A percentile compares a stretch with the other conserved stretches of the same genome.
Conservation (phyloP, 2,113 vertebrate species). For the Chascanopsetta lugubris region DNA sequence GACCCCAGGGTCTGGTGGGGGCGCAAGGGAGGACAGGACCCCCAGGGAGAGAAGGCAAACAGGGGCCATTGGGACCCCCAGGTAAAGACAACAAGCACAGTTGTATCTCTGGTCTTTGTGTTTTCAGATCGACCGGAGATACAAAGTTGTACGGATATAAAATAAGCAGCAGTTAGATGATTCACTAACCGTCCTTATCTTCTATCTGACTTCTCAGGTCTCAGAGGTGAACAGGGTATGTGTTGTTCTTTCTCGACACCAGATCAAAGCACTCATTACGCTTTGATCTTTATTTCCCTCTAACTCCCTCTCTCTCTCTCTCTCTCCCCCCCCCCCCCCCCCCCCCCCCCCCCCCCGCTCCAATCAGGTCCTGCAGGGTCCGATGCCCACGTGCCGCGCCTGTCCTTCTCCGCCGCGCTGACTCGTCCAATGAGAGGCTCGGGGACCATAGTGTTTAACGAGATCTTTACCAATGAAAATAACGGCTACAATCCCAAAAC, state of each 20-base stretch:
- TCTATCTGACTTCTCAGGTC: slow-evolving; percentile 78
- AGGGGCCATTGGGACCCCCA: slow-evolving; percentile 81
- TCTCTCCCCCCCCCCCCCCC: slow-evolving; percentile 17
- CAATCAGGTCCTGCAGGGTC: slow-evolving; percentile 83
- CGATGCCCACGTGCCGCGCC: slow-evolving; percentile 80
- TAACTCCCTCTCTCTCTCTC: slow-evolving; percentile 13
- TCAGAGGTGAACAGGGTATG: slow-evolving; percentile 90
- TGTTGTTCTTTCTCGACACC: slow-evolving; percentile 18
- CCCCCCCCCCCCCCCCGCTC: neutral
- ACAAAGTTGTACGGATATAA: neutral
- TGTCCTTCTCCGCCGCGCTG: slow-evolving; percentile 91
- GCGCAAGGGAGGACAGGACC: slow-evolving; percentile 83
- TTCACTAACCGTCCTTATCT: slow-evolving; percentile 23
- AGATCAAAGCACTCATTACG: slow-evolving; percentile 13
- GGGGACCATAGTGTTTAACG: slow-evolving; percentile 89
- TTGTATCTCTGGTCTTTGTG: neutral
- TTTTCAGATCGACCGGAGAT: neutral
- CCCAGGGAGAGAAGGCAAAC: slow-evolving; percentile 74
- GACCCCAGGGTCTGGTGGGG: slow-evolving; percentile 79
- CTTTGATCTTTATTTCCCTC: slow-evolving; percentile 17
- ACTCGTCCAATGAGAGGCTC: slow-evolving; percentile 79
- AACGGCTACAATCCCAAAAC: slow-evolving; percentile 83
- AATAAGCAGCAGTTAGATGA: neutral
- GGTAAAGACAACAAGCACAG: slow-evolving; percentile 74
- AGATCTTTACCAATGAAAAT: slow-evolving; percentile 89